These are phyloP conservation scores for Urocynchramus pylzowi DNA, from an alignment of 2,113 vertebrate genomes.

Conservation along the genomic window DNA sequence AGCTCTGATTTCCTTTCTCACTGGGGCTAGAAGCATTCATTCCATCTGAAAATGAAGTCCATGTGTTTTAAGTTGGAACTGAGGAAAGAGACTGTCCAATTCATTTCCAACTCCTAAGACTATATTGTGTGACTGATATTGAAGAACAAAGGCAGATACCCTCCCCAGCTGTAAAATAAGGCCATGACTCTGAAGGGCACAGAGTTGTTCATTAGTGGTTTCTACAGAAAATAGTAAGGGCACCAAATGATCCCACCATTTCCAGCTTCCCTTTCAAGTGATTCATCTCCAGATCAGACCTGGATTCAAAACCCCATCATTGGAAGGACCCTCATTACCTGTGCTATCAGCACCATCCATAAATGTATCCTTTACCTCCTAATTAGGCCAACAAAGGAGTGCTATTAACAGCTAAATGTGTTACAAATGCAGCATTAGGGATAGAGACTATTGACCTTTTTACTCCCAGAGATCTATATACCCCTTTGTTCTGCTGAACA, in stretches of 20 bases:
- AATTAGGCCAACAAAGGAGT: conserved; percentile 58
- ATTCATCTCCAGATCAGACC: conserved; percentile 47
- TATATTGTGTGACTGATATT: neutral
- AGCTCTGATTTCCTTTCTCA: neutral
- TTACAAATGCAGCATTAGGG: conserved; percentile 59
- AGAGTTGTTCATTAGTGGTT: conserved; percentile 15
- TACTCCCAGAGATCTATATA: conserved; percentile 28
- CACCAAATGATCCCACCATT: conserved; percentile 21
- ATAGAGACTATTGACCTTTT: conserved; percentile 61
- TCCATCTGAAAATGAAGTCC: conserved; percentile 22
- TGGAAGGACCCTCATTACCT: conserved; percentile 46
- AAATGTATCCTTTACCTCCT: conserved; percentile 50
- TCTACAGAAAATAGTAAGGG: conserved; percentile 23
- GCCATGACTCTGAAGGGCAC: conserved; percentile 25
- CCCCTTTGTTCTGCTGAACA: conserved; percentile 51
- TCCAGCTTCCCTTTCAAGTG: conserved; percentile 42
- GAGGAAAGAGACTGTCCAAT: neutral
- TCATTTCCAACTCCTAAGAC: conserved; percentile 1
- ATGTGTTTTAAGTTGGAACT: neutral
- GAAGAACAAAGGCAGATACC: conserved; percentile 29
- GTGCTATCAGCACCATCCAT: conserved; percentile 35
- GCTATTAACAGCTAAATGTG: conserved; percentile 56
- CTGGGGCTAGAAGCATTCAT: neutral
- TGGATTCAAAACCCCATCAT: conserved; percentile 16
- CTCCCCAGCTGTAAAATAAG: conserved; percentile 49